phyloP scores from a whole-genome alignment of 2,888 invertebrate genomes.

The Caenorhabditis becei region DNA sequence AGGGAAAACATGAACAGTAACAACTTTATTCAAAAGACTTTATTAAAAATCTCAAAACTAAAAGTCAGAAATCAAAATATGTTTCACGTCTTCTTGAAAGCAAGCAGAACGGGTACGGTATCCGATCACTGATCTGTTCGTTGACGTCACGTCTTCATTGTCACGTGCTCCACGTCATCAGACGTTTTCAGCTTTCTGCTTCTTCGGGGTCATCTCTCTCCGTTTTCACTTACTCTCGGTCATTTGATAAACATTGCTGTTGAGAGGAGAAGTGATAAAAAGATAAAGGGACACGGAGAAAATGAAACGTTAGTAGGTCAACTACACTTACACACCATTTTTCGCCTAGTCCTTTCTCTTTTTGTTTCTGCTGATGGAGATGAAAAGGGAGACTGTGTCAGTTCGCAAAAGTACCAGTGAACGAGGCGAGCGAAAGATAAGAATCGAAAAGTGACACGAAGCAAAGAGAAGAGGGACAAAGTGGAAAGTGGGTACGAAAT shows the following conservation, averaged over 20 bases:
- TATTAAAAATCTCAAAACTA: no score
- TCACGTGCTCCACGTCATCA: conserved; percentile 12
- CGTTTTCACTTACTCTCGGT: conserved; percentile 3
- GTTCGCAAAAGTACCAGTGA: conserved; percentile 54
- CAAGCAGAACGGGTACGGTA: conserved; percentile 34
- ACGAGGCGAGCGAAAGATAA: conserved; percentile 29
- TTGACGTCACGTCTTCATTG: conserved; percentile 22
- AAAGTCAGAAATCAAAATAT: no score
- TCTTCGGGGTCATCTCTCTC: conserved; percentile 5
- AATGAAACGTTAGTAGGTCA: conserved; percentile 61
- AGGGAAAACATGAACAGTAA: neutral
- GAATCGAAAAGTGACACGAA: conserved; percentile 19
- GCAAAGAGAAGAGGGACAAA: neutral
- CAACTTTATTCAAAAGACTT: neutral
- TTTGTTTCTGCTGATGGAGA: conserved; percentile 16
- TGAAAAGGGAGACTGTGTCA: conserved; percentile 38
- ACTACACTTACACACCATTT: conserved; percentile 33
- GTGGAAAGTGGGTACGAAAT: neutral
- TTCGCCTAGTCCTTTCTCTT: conserved; percentile 34
- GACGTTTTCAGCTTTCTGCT: conserved; percentile 9
- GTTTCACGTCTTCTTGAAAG: neutral
- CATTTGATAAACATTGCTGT: conserved; percentile 40
- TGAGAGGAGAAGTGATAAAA: conserved; percentile 37
- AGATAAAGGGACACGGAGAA: conserved; percentile 37
- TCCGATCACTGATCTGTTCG: conserved; percentile 22